phyloP scores from a whole-genome alignment of 1,140 invertebrate species.

The Ericerus pela region DNA sequence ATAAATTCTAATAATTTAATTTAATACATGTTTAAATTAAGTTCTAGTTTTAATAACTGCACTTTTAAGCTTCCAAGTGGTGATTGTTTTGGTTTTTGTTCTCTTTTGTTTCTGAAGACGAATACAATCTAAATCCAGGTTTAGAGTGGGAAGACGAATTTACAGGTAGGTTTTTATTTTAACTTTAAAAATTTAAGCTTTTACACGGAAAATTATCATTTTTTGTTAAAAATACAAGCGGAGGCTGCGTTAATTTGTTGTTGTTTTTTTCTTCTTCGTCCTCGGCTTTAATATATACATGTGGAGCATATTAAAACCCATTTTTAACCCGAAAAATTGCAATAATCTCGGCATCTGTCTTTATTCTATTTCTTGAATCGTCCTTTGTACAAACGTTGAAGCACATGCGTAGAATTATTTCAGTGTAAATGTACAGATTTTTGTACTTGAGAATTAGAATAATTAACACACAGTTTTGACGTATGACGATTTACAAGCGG shows the following conservation, averaged over 20 bases:
- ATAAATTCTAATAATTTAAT: too few relatives aligned
- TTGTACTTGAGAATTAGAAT: constrained; percentile 26
- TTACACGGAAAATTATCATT: not conserved
- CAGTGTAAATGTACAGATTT: not conserved
- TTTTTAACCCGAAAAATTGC: too few relatives aligned
- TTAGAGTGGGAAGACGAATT: constrained; percentile 99
- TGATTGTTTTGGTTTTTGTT: constrained; percentile 32
- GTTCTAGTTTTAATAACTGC: not conserved
- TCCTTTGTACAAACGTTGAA: too few relatives aligned
- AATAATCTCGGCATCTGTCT: too few relatives aligned
- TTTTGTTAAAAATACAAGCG: constrained; percentile 7
- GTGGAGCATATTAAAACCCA: too few relatives aligned
- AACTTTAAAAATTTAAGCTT: constrained; percentile 5
- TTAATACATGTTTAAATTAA: too few relatives aligned
- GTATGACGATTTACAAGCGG: constrained; percentile 93
- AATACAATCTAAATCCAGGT: constrained; percentile 97
- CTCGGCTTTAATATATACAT: too few relatives aligned
- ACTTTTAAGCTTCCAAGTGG: constrained; percentile 19
- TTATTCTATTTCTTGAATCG: too few relatives aligned
- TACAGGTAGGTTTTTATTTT: constrained; percentile 63
- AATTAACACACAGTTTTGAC: constrained; percentile 95
- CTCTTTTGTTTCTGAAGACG: constrained; percentile 75
- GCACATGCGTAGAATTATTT: too few relatives aligned
- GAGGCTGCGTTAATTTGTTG: constrained; percentile 28
- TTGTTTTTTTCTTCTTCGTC: too few relatives aligned